Evolutionary conservation across 2,888 invertebrate species (phyloP), one percentile per base, ranked within the genome.

Genomic region (Bhutanitis thaidina): DNA sequence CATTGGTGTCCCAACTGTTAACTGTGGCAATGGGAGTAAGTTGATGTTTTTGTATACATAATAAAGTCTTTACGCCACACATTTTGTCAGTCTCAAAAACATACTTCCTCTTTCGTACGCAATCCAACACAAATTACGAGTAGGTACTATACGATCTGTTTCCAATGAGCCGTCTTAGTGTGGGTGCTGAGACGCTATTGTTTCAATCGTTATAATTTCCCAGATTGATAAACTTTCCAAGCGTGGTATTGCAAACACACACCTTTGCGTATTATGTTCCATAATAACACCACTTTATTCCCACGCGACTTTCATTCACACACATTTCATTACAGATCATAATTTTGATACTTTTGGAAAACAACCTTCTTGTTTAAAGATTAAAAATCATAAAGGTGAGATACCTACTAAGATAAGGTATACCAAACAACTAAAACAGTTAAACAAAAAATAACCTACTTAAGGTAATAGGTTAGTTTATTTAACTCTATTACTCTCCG

Each of bases 181-280:
- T 55, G 59, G 48, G 45, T 30, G 37, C 29, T 41, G 13, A 38
- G 30, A 27, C 55, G 48, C 71, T 66, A 83, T 85, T 85, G 85
- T 85, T 81, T 69, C 50, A 58, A 53, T 56, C 47, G 52, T 53
- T 58, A 66, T 63, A 64, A 64, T 65, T 76, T 77, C 75, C 64
- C 72, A 75, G 73, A 75, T 78, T 76, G 69, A 68, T 74, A 72
- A 76, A 80, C 79, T 82, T 78, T 81, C 82, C 64, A 74, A 69
- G 65, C 64, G 52, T 55, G 34, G 58, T 62, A 64, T 61, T 67
- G 59, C 69, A 62, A 69, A 65, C 65, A 63, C 54, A 62, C 50
- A 57, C 53, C 54, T 60, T 53, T 58, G 56, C 37, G 59, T 39
- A 41, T 53, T 48, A 43, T 38, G 38, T 43, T 58, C 58, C 56